Base-by-base conservation (phyloP, 2,888 invertebrate genomes). In the Nemapogon koenigi region DNA sequence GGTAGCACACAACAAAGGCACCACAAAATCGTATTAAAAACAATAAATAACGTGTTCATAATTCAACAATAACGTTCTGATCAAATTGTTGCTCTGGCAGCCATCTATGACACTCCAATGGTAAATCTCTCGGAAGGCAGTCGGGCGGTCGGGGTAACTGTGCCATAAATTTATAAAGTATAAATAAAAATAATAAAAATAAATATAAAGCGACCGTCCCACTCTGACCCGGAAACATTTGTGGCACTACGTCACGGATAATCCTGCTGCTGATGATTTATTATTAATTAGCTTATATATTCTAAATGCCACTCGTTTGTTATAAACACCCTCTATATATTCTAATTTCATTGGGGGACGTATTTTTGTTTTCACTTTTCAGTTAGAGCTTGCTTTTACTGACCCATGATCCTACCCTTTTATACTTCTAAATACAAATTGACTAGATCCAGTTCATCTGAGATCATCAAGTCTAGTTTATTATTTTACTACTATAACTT, bases 121-220 rank as follows among this genome's bases (percentile, higher is more conserved):
- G 72, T 72, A 72, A 72, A 75, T 75, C 75, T 73, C 69, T 62
- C 66, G 62, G 68, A 73, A 76, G 76, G 76, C 76, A n/a, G n/a
- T n/a, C n/a, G n/a, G 76, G 71, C 60, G 57, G 49, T 43, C 52
- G 55, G 19, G 3, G 22, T 22, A 22, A 22, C 22, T 6, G 22
- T 16, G 50, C 63, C 62, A 69, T 78, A 76, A 75, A 76, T 76
- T n/a, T 75, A 65, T 64, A 35, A 35, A 33, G 66, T 58, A 62
- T 66, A 70, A 69, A 73, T 69, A 70, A 76, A 72, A 76, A 75
- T 71, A 75, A 73, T 70, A 68, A 66, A 70, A 69, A 72, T 67
- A 68, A 69, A 69, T 64, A 68, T 13, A 69, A 67, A 59, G 28
- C 15, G 32, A 55, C 56, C 32, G 32, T n/a, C 11, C 3, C 16